phyloP scores from a whole-genome alignment of 2,888 invertebrate genomes.

The Odiellus spinosus region DNA sequence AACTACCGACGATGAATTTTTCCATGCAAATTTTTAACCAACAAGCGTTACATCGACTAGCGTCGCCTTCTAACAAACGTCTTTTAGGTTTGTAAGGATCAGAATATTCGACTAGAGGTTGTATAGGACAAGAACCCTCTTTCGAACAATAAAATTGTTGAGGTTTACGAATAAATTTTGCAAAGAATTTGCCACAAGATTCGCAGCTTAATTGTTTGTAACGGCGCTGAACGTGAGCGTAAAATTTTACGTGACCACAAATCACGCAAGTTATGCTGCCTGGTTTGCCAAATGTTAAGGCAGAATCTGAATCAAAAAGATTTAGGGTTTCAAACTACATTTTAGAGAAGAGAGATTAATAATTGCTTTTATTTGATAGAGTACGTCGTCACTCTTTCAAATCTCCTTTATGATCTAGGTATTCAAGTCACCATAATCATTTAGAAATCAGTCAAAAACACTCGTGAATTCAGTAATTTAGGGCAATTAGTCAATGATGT shows the following conservation, averaged over 20 bases:
- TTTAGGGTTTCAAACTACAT: no score
- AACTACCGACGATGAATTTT: slow-evolving; percentile 15
- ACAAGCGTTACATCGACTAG: slow-evolving; percentile 55
- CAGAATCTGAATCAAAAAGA: no score
- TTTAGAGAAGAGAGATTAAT: no score
- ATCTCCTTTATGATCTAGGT: no score
- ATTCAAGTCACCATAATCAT: no score
- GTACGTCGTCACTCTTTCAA: no score
- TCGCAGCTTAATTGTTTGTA: slow-evolving; percentile 72
- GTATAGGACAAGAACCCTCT: slow-evolving; percentile 8
- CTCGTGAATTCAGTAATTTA: no score
- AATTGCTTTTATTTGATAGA: no score
- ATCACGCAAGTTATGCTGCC: slow-evolving; percentile 21
- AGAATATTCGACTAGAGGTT: not conserved
- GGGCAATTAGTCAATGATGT: no score
- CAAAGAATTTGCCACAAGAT: slow-evolving; percentile 70
- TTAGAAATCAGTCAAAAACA: no score
- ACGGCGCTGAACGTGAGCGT: slow-evolving; percentile 57
- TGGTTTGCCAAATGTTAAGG: slow-evolving; percentile 1
- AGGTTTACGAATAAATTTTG: slow-evolving; percentile 26
- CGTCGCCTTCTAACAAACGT: not conserved
- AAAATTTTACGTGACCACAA: slow-evolving; percentile 41
- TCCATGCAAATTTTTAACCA: slow-evolving; percentile 66
- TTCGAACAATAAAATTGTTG: slow-evolving; percentile 19
- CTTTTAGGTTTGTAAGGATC: slow-evolving; percentile 1